Evolutionary conservation across 2,888 invertebrate genomes (phyloP), one percentile per base, ranked within the genome.

Genomic region (Diarsia dahlii): DNA sequence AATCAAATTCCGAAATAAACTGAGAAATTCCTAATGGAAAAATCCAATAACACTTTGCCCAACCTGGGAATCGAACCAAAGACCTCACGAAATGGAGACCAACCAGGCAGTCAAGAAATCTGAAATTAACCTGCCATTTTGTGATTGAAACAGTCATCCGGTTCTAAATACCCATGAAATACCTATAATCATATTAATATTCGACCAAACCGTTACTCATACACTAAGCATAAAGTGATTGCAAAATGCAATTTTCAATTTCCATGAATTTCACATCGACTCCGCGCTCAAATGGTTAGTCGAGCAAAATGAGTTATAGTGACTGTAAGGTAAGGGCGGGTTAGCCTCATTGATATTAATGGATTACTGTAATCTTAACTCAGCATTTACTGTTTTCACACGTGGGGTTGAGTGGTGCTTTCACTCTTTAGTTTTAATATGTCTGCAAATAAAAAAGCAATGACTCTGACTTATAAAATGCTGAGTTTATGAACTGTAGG

Each of bases 331-430:
- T 67, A 71, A 65, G 81, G 64, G 48, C 68, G 46, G 73, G 64
- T 73, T 67, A 73, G 80, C 56, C 65, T 80, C 64, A 81, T 84
- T 81, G 80, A 84, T 81, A 80, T 84, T 84, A 84, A 80, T 81
- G 84, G 68, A 84, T 80, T 84, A 80, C 65, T 71, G 83, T 78
- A 83, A 70, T 60, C 67, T 80, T 81, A 80, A 81, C 80, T 84
- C 80, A 84, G 50, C 64, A 52, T 80, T 73, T 73, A 81, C 45
- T 60, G 74, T 74, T 84, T 72, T 69, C 68, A 74, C 81, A 81
- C 58, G 62, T 84, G 76, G 62, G 15, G 39, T 81, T 84, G 75
- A 81, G 76, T 75, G 76, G 81, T 34, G 23, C 64, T 60, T 70
- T 56, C 48, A 78, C 54, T 34, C 68, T 77, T 63, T 66, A 52